Evolutionary conservation across 2,797 vertebrate species (phyloP).

Genomic region (Gouania willdenowi): DNA sequence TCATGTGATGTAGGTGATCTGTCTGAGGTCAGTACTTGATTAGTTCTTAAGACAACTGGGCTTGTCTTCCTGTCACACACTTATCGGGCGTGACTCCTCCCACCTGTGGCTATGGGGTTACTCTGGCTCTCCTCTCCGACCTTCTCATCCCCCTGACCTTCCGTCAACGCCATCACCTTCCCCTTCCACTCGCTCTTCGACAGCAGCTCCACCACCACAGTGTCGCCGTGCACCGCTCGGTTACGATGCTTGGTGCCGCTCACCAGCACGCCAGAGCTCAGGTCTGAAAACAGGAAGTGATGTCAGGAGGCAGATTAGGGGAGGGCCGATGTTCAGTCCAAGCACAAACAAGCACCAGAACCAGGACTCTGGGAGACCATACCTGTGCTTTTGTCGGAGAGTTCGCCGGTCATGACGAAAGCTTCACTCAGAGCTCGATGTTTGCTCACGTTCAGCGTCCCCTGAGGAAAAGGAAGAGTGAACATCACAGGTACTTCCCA

Average conservation of each 20-base stretch:
- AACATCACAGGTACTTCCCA: no score
- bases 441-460: constrained; percentile 87
- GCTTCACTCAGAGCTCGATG: constrained; percentile 88
- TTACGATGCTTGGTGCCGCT: constrained; percentile 84
- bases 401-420: constrained; percentile 78
- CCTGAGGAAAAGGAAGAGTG: no score
- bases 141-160: constrained; percentile 81
- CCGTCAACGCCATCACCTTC: constrained; percentile 78
- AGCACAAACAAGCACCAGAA: no score
- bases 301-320: no score
- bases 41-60: no score
- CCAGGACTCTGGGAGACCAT: not conserved
- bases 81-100: not conserved
- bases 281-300: constrained; percentile 60
- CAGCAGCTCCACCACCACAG: constrained; percentile 85
- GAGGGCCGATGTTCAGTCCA: no score
- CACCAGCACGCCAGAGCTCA: constrained; percentile 83
- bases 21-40: no score
- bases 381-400: constrained; percentile 82
- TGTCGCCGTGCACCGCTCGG: constrained; percentile 86
- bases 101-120: constrained; percentile 89
- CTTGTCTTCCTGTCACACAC: no score
- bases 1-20: no score
- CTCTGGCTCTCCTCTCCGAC: constrained; percentile 67
- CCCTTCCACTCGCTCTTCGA: constrained; percentile 87